Evolutionary conservation across 2,113 vertebrate species (phyloP), one percentile per base, ranked within the genome.

Genomic region (Eudyptes chrysolophus): DNA sequence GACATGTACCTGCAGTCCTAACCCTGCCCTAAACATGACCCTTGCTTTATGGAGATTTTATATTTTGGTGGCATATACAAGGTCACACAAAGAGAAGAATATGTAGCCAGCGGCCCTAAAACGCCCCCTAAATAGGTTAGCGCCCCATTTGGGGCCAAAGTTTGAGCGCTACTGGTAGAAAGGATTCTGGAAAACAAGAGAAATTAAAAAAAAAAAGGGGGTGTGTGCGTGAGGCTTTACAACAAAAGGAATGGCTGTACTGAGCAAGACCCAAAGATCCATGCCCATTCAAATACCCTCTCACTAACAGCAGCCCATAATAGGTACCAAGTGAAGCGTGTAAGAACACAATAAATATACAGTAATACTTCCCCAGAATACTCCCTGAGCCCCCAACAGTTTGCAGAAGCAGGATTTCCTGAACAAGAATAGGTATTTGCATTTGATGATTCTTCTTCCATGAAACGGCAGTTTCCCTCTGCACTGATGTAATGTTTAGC

Each of bases 401-500:
- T 74, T 62, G 62, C 80, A 97, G 68, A 60, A 89, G 64, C 72
- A 92, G 79, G 70, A 92, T 92, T 94, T 96, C 94, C 93, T 84
- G 83, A 94, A 81, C 68, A 85, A 92, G 92, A 95, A 93, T 42
- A 94, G 66, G 82, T 90, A 92, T 87, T 58, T 80, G 83, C 76
- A 66, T 84, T 66, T 92, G 83, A 65, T 70, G 71, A 90, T 66
- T 89, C 77, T 68, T 71, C 52, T 69, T 84, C 49, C 64, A 86
- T 1, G 0, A 48, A 92, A 89, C 9, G 1, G 71, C 83, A 86
- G 76, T 58, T 89, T 90, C 46, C 91, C 86, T 84, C 72, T 44
- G 48, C 72, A 54, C 18, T 96, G 66, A 97, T 69, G 83, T 86
- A 94, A 84, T 84, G 76, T 96, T 95, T 92, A 92, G 94, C 90